A percentile compares a stretch with the other conserved stretches of the same genome.
Conservation (phyloP, 2,113 vertebrate species). For the Rhodinocichla rosea region DNA sequence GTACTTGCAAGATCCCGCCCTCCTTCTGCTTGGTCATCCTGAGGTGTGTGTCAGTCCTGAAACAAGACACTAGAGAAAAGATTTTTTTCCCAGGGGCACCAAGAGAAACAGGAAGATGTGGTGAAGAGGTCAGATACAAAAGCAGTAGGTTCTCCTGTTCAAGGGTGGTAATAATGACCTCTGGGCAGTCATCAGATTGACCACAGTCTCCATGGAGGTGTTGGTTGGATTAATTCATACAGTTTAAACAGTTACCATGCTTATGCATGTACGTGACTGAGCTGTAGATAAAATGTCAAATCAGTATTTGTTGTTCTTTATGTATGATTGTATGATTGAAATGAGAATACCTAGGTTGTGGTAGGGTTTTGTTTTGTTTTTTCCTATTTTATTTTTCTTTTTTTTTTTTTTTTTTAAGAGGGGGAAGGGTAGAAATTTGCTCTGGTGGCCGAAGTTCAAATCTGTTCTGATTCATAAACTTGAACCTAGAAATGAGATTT, state of each 20-base stretch:
- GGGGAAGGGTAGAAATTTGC: not conserved
- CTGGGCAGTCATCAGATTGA: not conserved
- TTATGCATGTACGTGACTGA: not conserved
- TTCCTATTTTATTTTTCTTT: not conserved
- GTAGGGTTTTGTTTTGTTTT: not conserved
- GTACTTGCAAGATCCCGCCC: not conserved
- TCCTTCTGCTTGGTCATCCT: not conserved
- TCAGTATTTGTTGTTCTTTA: not conserved
- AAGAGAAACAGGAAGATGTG: not conserved
- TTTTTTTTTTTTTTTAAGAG: not conserved
- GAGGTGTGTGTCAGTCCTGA: not conserved
- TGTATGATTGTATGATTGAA: not conserved
- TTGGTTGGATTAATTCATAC: not conserved
- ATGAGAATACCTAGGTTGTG: not conserved
- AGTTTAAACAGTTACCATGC: not conserved
- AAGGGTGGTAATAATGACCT: not conserved
- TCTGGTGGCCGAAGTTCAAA: not conserved
- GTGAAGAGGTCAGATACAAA: not conserved
- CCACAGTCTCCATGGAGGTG: not conserved
- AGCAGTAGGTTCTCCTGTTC: not conserved
- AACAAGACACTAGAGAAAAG: not conserved
- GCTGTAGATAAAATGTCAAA: not conserved
- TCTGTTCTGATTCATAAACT: not conserved
- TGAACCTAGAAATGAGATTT: not conserved
- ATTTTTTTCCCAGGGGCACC: not conserved